phyloP scores from a whole-genome alignment of 2,888 invertebrate genomes.

The Acleris holmiana region DNA sequence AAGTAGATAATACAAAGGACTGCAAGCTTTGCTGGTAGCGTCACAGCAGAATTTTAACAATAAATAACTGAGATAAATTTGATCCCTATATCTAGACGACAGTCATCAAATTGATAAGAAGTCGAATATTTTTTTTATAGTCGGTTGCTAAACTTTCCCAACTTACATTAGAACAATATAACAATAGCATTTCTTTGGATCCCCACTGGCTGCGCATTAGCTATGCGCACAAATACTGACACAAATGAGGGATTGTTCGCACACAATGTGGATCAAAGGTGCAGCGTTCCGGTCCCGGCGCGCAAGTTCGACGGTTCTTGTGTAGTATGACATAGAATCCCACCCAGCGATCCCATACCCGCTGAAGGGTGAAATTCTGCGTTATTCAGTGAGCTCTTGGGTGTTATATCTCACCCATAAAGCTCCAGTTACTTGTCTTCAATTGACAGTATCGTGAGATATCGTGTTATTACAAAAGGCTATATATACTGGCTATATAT shows the following conservation, averaged over 20 bases:
- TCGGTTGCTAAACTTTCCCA: neutral
- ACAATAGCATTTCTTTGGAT: conserved; percentile 12
- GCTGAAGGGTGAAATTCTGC: too few species aligned
- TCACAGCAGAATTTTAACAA: neutral
- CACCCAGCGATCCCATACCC: neutral
- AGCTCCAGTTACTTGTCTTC: too few species aligned
- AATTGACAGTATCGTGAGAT: too few species aligned
- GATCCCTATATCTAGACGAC: neutral
- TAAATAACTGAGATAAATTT: neutral
- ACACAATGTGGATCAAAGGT: conserved; percentile 23
- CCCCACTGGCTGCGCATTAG: conserved; percentile 11
- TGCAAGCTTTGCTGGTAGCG: neutral
- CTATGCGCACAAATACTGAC: conserved; percentile 13
- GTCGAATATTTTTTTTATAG: neutral
- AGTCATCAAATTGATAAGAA: neutral
- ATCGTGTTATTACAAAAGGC: too few species aligned
- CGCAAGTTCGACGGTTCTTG: neutral
- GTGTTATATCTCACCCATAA: too few species aligned
- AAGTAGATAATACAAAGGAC: neutral
- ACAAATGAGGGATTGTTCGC: conserved; percentile 16
- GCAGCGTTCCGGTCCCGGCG: conserved; percentile 2
- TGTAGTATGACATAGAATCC: neutral
- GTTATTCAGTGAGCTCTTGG: too few species aligned
- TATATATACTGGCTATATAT: too few species aligned
- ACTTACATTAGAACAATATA: conserved; percentile 2